Evolutionary conservation across 2,888 invertebrate genomes (phyloP).

Genomic region (Leptinotarsa juncta): DNA sequence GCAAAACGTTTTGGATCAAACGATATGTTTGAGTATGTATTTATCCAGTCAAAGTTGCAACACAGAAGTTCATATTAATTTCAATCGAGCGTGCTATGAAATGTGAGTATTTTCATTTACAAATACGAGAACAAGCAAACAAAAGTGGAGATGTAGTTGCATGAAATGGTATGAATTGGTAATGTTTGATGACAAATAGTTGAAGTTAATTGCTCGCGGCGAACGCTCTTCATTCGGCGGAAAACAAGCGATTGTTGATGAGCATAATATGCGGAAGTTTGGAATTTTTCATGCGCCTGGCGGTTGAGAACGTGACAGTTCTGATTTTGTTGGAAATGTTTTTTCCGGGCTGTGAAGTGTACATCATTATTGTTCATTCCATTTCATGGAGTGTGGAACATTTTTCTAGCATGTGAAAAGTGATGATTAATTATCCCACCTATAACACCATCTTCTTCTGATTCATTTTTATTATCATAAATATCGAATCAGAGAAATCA

Average conservation of each 20-base stretch:
- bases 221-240: neutral
- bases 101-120: constrained; percentile 33
- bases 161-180: constrained; percentile 49
- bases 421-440: too few species aligned
- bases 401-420: too few species aligned
- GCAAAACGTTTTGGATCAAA: neutral
- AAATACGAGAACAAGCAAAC: constrained; percentile 46
- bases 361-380: neutral
- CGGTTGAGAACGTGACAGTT: neutral
- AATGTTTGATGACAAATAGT: constrained; percentile 51
- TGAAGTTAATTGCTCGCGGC: constrained; percentile 57
- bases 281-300: neutral
- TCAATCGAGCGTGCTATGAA: constrained; percentile 25
- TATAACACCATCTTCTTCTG: too few species aligned
- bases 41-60: constrained; percentile 23
- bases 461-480: too few species aligned
- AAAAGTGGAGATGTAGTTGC: constrained; percentile 47
- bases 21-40: constrained; percentile 12
- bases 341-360: neutral
- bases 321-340: neutral
- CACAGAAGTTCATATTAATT: constrained; percentile 34
- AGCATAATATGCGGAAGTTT: neutral
- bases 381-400: too few species aligned
- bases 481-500: too few species aligned
- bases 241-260: neutral